Conservation (phyloP, 2,113 vertebrate species). For the Malaclemys terrapin region DNA sequence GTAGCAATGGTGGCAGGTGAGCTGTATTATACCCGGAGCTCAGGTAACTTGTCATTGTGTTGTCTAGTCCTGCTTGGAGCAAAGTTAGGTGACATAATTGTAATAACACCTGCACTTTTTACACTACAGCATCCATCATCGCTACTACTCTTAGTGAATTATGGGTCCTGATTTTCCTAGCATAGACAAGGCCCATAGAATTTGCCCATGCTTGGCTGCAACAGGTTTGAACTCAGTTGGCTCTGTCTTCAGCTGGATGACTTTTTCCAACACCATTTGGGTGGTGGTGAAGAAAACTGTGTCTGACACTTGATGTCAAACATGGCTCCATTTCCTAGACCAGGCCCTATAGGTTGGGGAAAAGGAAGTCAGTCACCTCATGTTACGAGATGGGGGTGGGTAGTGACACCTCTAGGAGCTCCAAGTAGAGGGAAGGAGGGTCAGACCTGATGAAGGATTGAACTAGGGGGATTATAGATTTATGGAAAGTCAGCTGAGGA, state of each 20-base stretch:
- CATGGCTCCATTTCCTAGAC: not conserved
- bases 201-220: not conserved
- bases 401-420: not conserved
- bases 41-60: not conserved
- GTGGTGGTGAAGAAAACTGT: not conserved
- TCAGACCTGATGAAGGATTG: not conserved
- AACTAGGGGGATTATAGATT: not conserved
- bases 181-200: not conserved
- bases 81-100: not conserved
- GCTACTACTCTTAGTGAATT: not conserved
- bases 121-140: not conserved
- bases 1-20: not conserved
- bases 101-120: not conserved
- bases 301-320: not conserved
- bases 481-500: slow-evolving; percentile 40
- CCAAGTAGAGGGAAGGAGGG: not conserved
- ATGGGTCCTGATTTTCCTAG: not conserved
- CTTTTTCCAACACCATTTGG: rapidly evolving
- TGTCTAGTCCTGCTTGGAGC: not conserved
- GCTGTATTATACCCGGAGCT: not conserved
- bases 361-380: not conserved
- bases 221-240: not conserved
- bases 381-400: not conserved
- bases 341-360: not conserved
- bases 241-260: not conserved